phyloP scores from a whole-genome alignment of 2,888 invertebrate species.

The Tipula helvola region DNA sequence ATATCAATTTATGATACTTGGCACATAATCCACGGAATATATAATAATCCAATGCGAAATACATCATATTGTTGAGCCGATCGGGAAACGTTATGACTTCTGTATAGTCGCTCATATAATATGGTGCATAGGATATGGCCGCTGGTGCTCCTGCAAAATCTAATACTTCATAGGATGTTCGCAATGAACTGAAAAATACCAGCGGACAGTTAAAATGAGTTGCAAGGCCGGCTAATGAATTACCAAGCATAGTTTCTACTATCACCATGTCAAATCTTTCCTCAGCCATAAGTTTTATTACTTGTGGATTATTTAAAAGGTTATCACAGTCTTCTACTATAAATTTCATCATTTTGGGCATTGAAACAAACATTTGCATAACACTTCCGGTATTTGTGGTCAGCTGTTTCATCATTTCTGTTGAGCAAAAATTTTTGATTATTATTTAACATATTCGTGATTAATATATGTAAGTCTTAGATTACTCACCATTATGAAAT shows the following conservation, averaged over 20 bases:
- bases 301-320: constrained; percentile 17
- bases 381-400: neutral
- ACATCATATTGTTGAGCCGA: neutral
- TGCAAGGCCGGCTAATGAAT: constrained; percentile 27
- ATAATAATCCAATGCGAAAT: neutral
- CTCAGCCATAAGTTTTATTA: constrained; percentile 19
- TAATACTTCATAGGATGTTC: neutral
- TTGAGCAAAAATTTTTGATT: neutral
- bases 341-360: neutral
- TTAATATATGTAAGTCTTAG: neutral
- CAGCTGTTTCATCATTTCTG: neutral
- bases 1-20: neutral
- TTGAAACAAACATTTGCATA: neutral
- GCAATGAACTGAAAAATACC: neutral
- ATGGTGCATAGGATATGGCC: neutral
- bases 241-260: constrained; percentile 26
- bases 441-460: neutral
- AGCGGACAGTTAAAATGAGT: constrained; percentile 28
- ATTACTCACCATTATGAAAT: neutral
- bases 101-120: neutral
- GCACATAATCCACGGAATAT: neutral
- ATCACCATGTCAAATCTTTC: constrained; percentile 26
- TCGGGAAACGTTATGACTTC: neutral
- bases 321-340: constrained; percentile 9
- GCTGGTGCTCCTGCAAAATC: neutral